phyloP scores from a whole-genome alignment of 2,797 vertebrate species.

The Thalassophryne amazonica region DNA sequence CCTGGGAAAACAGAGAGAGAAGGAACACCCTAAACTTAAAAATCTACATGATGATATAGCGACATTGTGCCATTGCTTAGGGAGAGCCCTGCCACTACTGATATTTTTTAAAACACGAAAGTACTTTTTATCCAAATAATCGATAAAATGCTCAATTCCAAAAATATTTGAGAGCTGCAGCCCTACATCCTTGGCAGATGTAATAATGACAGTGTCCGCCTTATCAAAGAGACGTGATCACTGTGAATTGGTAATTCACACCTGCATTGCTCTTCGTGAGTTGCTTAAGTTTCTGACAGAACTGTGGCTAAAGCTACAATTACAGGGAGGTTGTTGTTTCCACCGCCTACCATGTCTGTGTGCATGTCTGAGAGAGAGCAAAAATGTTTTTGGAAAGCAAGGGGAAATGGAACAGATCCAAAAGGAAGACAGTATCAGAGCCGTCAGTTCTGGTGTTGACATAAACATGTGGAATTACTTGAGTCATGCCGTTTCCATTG shows the following conservation, averaged over 20 bases:
- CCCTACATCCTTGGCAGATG: not conserved
- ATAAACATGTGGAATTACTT: conserved; percentile 18
- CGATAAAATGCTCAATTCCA: no score
- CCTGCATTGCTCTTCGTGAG: conserved; percentile 2
- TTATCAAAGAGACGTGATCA: not conserved
- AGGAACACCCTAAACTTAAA: no score
- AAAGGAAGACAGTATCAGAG: not conserved
- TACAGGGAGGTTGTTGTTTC: conserved; percentile 2
- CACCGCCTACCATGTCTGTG: conserved; percentile 16
- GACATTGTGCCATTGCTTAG: no score
- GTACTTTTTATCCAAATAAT: no score
- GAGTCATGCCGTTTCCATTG: conserved; percentile 23
- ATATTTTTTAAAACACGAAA: no score
- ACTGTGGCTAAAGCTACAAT: conserved; percentile 6
- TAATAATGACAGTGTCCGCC: not conserved
- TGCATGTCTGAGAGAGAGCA: not conserved
- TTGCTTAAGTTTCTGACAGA: conserved; percentile 12
- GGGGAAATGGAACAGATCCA: not conserved
- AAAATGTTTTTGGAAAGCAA: not conserved
- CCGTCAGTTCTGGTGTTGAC: conserved; percentile 13
- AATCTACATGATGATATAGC: no score
- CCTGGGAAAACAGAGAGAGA: no score
- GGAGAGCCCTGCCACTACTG: no score
- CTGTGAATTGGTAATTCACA: conserved; percentile 1
- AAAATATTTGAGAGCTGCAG: no score